These are phyloP conservation scores for Loripinus fragilis DNA, from an alignment of 2,888 invertebrate species.

Conservation along the genomic window DNA sequence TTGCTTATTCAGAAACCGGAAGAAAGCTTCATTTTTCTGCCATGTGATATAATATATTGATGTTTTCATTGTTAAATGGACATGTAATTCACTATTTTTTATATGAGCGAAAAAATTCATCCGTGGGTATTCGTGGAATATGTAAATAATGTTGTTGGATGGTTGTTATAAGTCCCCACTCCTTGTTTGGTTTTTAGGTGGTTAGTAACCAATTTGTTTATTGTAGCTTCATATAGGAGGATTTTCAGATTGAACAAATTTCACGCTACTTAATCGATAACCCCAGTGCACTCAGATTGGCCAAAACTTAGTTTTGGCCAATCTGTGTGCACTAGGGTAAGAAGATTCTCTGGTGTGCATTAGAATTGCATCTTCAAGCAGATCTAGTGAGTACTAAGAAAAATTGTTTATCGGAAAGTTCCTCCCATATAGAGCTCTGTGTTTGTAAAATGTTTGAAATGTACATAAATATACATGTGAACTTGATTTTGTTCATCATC, in stretches of 20 bases:
- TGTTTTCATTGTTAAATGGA: not conserved
- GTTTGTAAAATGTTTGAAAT: slow-evolving; percentile 2
- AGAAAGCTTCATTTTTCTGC: not conserved
- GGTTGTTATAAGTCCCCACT: not conserved
- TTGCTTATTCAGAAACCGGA: too few relatives aligned
- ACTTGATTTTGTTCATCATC: not conserved
- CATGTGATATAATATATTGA: not conserved
- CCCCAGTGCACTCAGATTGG: too few relatives aligned
- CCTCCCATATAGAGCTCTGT: not conserved
- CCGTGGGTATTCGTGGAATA: not conserved
- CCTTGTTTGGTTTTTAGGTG: slow-evolving; percentile 14
- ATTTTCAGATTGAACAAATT: too few relatives aligned
- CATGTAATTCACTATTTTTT: slow-evolving; percentile 6
- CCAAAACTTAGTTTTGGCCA: too few relatives aligned
- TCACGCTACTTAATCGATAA: too few relatives aligned
- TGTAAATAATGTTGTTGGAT: not conserved
- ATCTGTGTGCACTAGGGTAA: too few relatives aligned
- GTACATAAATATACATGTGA: slow-evolving; percentile 17
- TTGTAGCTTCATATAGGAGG: too few relatives aligned
- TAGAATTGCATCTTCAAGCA: too few relatives aligned
- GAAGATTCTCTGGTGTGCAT: too few relatives aligned
- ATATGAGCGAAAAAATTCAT: slow-evolving; percentile 7
- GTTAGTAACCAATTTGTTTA: not conserved
- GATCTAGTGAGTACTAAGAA: too few relatives aligned
- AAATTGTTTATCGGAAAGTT: too few relatives aligned